Conservation (phyloP, 1,140 invertebrate species). For the Heliconius hermathena region DNA sequence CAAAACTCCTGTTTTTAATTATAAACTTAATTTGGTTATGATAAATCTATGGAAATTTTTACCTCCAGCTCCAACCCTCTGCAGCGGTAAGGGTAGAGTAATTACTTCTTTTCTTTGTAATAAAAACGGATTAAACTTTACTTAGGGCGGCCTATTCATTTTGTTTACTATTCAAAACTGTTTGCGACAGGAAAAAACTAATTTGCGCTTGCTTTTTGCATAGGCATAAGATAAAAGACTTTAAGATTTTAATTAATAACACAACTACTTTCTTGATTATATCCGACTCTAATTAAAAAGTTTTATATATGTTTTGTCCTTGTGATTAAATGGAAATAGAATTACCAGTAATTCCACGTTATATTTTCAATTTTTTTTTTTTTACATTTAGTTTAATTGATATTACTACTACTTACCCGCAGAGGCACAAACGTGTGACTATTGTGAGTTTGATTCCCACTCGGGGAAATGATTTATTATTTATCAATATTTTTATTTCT, state of each 20-base stretch:
- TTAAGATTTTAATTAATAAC: conserved; percentile 67
- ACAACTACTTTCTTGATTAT: conserved; percentile 36
- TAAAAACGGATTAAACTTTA: conserved; percentile 82
- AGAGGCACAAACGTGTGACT: too few relatives aligned
- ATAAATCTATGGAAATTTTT: conserved; percentile 82
- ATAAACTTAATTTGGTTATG: conserved; percentile 81
- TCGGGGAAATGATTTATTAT: too few relatives aligned
- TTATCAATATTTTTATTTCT: too few relatives aligned
- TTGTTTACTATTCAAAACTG: conserved; percentile 79
- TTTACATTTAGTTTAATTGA: too few relatives aligned
- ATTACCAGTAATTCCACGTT: neutral
- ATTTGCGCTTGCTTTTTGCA: conserved; percentile 57
- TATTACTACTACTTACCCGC: too few relatives aligned
- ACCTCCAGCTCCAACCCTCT: conserved; percentile 77
- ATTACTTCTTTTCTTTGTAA: conserved; percentile 82
- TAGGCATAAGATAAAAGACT: conserved; percentile 42
- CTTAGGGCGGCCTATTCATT: conserved; percentile 79
- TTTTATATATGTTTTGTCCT: conserved; percentile 11
- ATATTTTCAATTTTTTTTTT: neutral
- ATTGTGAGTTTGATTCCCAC: too few relatives aligned
- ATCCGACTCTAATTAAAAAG: conserved; percentile 36
- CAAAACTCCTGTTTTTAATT: conserved; percentile 81
- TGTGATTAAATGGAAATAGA: neutral
- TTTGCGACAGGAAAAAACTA: conserved; percentile 72
- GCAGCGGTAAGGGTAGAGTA: conserved; percentile 77